phyloP scores from a whole-genome alignment of 2,113 vertebrate species.

The Atherinomorus stipes region DNA sequence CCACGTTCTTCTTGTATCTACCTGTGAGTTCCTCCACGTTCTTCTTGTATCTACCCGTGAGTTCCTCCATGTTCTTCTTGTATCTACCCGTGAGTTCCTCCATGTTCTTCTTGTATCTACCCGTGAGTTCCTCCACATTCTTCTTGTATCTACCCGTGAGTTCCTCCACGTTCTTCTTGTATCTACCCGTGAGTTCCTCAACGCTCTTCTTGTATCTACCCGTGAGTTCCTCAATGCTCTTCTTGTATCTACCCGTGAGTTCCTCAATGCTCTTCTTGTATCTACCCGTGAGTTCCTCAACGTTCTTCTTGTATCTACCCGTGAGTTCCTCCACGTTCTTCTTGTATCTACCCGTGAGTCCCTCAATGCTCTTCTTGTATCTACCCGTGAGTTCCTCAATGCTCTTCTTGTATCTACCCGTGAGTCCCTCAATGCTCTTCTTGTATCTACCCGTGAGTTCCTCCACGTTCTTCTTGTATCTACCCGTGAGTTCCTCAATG shows the following conservation, averaged over 20 bases:
- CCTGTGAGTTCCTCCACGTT: not conserved
- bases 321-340: not conserved
- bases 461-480: too few species aligned
- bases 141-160: not conserved
- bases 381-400: not conserved
- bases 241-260: not conserved
- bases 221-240: not conserved
- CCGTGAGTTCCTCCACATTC: not conserved
- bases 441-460: not conserved
- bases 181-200: not conserved
- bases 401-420: not conserved
- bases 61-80: too few species aligned
- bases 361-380: too few species aligned
- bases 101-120: too few species aligned
- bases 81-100: not conserved
- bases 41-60: not conserved
- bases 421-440: slow-evolving; percentile 2
- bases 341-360: not conserved
- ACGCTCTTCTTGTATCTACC: not conserved
- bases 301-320: not conserved
- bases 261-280: too few species aligned
- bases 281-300: not conserved
- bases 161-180: too few species aligned
- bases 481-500: not conserved
- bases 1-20: too few species aligned